Conservation (phyloP, 1,140 invertebrate species). For the Meloidogyne hapla region DNA sequence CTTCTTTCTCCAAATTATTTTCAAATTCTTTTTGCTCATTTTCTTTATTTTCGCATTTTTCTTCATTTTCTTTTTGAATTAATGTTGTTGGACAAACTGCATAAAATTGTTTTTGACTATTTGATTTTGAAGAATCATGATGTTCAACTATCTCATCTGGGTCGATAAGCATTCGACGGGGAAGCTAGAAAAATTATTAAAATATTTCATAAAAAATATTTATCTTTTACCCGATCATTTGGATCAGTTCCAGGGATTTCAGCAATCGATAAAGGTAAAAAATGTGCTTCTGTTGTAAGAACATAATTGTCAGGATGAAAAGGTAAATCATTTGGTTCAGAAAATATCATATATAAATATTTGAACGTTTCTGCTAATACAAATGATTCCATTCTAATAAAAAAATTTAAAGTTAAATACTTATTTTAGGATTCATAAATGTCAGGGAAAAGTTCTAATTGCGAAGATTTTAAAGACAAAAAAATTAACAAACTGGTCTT, state of each 20-base stretch:
- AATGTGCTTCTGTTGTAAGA: slow-evolving; percentile 93
- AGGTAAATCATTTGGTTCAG: slow-evolving; percentile 80
- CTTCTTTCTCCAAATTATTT: no score
- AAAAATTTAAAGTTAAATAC: slow-evolving; percentile 45
- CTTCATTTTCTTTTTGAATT: not conserved
- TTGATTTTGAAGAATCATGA: slow-evolving; percentile 12
- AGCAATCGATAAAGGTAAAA: slow-evolving; percentile 76
- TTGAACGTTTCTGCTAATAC: slow-evolving; percentile 96
- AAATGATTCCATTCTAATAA: slow-evolving; percentile 88
- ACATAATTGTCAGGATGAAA: slow-evolving; percentile 92
- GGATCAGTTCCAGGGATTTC: slow-evolving; percentile 19
- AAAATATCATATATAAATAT: slow-evolving; percentile 90
- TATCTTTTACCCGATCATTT: not conserved
- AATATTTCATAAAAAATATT: not conserved
- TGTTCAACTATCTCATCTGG: slow-evolving; percentile 55
- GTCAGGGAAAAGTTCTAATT: no score
- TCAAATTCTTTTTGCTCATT: not conserved
- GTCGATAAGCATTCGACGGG: slow-evolving; percentile 53
- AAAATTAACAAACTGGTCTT: slow-evolving; percentile 69
- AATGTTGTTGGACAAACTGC: not conserved
- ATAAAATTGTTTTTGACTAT: not conserved
- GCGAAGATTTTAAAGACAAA: not conserved
- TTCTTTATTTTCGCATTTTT: not conserved
- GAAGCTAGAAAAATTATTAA: slow-evolving; percentile 53
- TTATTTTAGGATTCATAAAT: not conserved